These are phyloP conservation scores for Lampris incognitus DNA, from an alignment of 2,113 vertebrate species.

Conservation along the genomic window DNA sequence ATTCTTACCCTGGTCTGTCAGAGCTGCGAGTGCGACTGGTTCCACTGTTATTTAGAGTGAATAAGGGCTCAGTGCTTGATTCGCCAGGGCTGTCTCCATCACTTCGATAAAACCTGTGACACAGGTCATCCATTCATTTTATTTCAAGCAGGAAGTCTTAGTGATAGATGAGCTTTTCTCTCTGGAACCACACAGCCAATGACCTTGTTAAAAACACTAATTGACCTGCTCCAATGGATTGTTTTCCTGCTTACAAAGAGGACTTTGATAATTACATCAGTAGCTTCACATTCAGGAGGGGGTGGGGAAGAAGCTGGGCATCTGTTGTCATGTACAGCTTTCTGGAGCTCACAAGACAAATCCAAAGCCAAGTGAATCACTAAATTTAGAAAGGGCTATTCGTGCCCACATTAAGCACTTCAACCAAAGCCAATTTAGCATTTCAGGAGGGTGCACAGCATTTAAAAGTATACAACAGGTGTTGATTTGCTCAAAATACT, in stretches of 20 bases:
- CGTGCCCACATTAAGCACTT: no score
- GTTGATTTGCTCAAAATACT: no score
- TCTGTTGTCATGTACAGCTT: neutral
- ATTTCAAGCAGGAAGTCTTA: constrained; percentile 47
- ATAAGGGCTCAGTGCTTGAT: constrained; percentile 90
- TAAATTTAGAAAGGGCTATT: no score
- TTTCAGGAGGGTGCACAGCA: no score
- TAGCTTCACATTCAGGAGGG: neutral
- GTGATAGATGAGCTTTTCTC: constrained; percentile 47
- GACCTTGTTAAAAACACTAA: constrained; percentile 58
- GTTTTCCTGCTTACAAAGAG: constrained; percentile 62
- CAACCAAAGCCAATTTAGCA: no score
- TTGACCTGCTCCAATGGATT: constrained; percentile 45
- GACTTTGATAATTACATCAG: constrained; percentile 65
- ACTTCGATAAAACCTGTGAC: constrained; percentile 89
- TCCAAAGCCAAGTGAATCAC: no score
- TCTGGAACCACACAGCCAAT: constrained; percentile 35
- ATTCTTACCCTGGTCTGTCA: constrained; percentile 91
- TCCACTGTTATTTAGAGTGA: constrained; percentile 89
- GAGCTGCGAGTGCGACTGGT: constrained; percentile 85
- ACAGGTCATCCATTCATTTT: constrained; percentile 29
- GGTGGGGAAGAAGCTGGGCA: neutral
- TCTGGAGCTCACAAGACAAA: neutral
- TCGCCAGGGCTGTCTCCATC: constrained; percentile 93
- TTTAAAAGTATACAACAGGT: no score